Percentiles rank a stretch among this genome's conserved stretches.
phyloP scores from a whole-genome alignment of 2,888 invertebrate species.

The Lucinisca nassula region DNA sequence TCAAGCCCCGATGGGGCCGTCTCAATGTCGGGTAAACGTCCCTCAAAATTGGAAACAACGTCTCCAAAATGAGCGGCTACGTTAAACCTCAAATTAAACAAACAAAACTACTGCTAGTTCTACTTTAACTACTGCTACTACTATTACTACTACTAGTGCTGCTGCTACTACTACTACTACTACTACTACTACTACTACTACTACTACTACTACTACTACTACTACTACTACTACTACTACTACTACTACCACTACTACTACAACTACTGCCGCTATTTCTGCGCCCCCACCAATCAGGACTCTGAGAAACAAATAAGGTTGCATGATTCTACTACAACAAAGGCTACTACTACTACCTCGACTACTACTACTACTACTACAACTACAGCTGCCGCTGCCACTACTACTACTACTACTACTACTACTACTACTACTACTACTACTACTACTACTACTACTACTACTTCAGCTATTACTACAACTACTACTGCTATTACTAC shows the following conservation, averaged over 20 bases:
- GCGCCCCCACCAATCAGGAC: too few species aligned
- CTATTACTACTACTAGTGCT: not conserved
- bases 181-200: constrained; percentile 4
- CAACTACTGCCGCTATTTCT: too few species aligned
- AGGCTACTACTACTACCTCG: too few species aligned
- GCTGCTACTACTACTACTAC: not conserved
- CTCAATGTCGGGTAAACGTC: too few species aligned
- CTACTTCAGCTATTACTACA: too few species aligned
- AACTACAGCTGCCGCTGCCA: constrained; percentile 2
- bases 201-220: constrained; percentile 30
- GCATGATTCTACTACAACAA: too few species aligned
- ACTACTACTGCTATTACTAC: too few species aligned
- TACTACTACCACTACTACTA: constrained; percentile 2
- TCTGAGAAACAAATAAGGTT: too few species aligned
- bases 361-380: constrained; percentile 16
- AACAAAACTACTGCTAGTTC: not conserved
- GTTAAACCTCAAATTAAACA: not conserved
- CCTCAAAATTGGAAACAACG: too few species aligned
- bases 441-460: constrained; percentile 13
- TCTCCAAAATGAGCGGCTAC: too few species aligned
- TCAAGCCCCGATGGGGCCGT: too few species aligned
- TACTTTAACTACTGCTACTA: not conserved
- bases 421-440: constrained; percentile 17
- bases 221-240: constrained; percentile 6
- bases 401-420: constrained; percentile 16